Evolutionary conservation across 2,113 vertebrate species (phyloP), one percentile per base, ranked within the genome.

Genomic region (Strix uralensis): DNA sequence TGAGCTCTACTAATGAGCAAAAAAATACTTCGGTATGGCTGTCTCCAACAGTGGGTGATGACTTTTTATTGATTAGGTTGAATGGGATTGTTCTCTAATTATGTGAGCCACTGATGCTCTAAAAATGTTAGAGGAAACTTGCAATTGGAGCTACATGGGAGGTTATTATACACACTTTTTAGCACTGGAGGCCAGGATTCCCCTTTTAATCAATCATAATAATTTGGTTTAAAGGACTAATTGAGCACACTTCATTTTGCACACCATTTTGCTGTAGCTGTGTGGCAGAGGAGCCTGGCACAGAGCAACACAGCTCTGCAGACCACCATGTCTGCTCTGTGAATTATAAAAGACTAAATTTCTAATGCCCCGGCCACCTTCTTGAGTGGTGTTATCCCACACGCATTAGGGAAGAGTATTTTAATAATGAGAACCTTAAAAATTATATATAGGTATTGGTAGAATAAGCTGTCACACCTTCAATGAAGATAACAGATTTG

Each of bases 11-110:
- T 95, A 92, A 97, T 92, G 72, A 98, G 95, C 73, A 95, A 81
- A 97, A 90, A 86, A 40, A 25, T 26, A 52, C 86, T 49, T 57
- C 5, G 11, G 40, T 85, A 5, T 27, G 74, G 47, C 67, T 80
- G 78, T 58, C 93, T 88, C 81, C 96, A 40, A 0, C 1, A 9
- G 54, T 70, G 78, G 84, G 85, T 85, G 91, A 94, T 38, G 86
- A 90, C 96, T 95, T 95, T 73, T 95, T 96, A 98, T 98, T 97
- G 98, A 98, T 98, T 92, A 88, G 86, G 77, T 96, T 92, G 94
- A 98, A 91, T 15, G n/a, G 91, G 94, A 95, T 95, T 88, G 91
- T 94, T 97, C 97, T 98, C 91, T 97, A 95, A 98, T 98, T 84
- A n/a, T 42, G 85, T 92, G 92, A 98, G 95, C 67, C 81, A 92